Evolutionary conservation across 1,140 invertebrate genomes (phyloP), one percentile per base, ranked within the genome.

Genomic region (Platyura marginata): DNA sequence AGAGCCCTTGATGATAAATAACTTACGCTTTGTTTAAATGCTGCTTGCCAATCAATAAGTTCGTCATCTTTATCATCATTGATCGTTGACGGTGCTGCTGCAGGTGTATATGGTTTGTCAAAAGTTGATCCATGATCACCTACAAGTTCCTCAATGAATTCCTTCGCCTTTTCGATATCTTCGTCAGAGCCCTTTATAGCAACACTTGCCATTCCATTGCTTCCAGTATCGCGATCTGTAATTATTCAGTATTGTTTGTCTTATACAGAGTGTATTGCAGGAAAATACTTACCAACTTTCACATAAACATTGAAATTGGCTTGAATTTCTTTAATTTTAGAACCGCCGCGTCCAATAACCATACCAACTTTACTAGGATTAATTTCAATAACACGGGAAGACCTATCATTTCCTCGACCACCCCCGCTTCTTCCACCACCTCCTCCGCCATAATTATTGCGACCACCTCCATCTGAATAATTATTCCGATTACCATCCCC

Each of bases 311-410:
- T 67, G 51, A 67, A 74, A 35, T 68, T 55, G n/a, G 66, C 65
- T 59, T 83, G 66, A 0, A 88, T 51, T 49, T 83, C 77, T 50
- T 66, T 68, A n/a, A 87, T 85, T 57, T 80, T 82, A 2, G 62
- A 66, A 2, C 82, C 82, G 29, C 78, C 75, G 61, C 68, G 75
- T 0, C 82, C 83, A 47, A 67, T 66, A 18, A 67, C 55, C 10
- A 56, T 54, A 2, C 64, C 64, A 2, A 65, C 57, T 23, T 43
- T 25, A 9, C 16, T 10, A 16, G 20, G 11, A 5, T 43, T 20
- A 23, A 43, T 37, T 34, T 42, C 32, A 10, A 42, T 38, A 10
- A 4, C 11, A 5, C 6, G 3, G 11, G 11, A 15, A 34, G 32
- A 34, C 3, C 16, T 11, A 13, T 38, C n/a, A 18, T 18, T 38